These are phyloP conservation scores for Andrena chrysosceles DNA, from an alignment of 2,888 invertebrate species.

Conservation along the genomic window DNA sequence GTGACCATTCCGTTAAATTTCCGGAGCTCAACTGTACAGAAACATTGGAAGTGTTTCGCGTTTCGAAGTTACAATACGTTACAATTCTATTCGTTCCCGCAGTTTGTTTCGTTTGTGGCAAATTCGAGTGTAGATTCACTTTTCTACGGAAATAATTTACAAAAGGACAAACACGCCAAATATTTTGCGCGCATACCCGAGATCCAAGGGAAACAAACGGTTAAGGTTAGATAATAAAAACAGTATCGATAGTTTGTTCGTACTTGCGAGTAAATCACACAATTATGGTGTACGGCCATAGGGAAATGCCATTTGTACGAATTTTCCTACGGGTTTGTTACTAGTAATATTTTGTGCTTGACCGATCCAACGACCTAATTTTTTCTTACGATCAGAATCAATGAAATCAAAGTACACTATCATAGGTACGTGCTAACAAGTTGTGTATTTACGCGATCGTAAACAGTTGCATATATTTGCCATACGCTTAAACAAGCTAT, in stretches of 20 bases:
- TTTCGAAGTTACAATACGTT: slow-evolving; percentile 11
- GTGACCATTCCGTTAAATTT: slow-evolving; percentile 44
- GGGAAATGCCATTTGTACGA: too few species aligned
- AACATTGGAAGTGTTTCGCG: slow-evolving; percentile 16
- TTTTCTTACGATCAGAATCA: too few species aligned
- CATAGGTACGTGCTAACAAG: too few species aligned
- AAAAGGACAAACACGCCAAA: neutral
- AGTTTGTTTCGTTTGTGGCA: neutral
- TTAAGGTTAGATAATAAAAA: slow-evolving; percentile 51
- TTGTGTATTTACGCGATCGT: too few species aligned
- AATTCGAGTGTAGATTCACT: neutral
- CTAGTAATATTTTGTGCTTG: too few species aligned
- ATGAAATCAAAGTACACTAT: too few species aligned
- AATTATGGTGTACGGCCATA: neutral
- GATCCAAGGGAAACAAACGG: slow-evolving; percentile 16
- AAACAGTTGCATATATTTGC: too few species aligned
- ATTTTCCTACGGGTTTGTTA: neutral
- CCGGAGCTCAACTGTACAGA: slow-evolving; percentile 19
- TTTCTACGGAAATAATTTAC: neutral
- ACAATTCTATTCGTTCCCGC: neutral
- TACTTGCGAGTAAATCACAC: neutral
- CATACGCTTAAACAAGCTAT: neutral
- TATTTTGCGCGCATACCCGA: slow-evolving; percentile 26
- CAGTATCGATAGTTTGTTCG: slow-evolving; percentile 31
- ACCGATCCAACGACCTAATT: too few species aligned